Percentiles rank a stretch among this genome's conserved stretches.
Evolutionary conservation across 2,888 invertebrate species (phyloP).

Genomic region (Metalampra italica): DNA sequence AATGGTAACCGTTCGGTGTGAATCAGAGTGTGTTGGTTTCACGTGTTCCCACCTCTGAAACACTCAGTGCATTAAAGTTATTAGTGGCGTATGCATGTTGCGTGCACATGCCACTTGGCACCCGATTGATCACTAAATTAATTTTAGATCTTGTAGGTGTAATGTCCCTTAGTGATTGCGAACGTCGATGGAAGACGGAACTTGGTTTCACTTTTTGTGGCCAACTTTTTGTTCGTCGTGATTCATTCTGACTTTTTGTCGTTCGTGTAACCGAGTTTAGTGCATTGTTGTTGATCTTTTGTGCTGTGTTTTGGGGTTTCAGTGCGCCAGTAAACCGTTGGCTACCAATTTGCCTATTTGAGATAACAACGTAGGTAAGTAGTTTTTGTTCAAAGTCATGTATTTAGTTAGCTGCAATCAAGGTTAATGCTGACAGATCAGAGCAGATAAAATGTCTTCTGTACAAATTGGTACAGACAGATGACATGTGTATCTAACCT

Average conservation of each 20-base stretch:
- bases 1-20: slow-evolving; percentile 45
- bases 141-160: slow-evolving; percentile 6
- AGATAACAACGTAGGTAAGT: slow-evolving; percentile 1
- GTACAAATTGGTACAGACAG: no score
- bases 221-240: not conserved
- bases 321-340: not conserved
- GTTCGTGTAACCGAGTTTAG: not conserved
- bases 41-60: slow-evolving; percentile 59
- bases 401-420: not conserved
- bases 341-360: not conserved
- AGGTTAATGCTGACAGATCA: not conserved
- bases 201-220: not conserved
- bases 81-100: slow-evolving; percentile 48
- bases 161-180: slow-evolving; percentile 6
- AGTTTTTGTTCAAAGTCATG: not conserved
- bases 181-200: slow-evolving; percentile 4
- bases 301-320: slow-evolving; percentile 1
- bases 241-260: not conserved
- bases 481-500: no score
- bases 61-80: slow-evolving; percentile 56
- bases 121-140: slow-evolving; percentile 11
- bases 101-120: slow-evolving; percentile 63
- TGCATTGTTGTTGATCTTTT: not conserved
- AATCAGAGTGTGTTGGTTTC: slow-evolving; percentile 63
- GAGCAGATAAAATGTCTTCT: not conserved